phyloP scores from a whole-genome alignment of 2,113 vertebrate species.

The Petromus typicus region DNA sequence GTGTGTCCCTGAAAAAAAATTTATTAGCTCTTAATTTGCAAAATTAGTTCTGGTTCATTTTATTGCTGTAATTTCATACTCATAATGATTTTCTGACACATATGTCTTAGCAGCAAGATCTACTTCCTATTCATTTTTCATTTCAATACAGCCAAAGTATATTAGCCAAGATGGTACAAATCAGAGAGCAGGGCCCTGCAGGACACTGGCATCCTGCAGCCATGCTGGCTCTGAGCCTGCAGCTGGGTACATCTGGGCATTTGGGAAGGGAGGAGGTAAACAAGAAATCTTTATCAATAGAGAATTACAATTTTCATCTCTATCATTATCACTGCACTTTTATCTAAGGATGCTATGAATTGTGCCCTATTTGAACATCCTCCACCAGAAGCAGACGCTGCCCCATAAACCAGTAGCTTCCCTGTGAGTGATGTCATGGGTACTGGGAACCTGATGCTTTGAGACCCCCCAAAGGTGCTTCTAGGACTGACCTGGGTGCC shows the following conservation, averaged over 20 bases:
- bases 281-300: background rate
- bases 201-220: background rate
- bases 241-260: background rate
- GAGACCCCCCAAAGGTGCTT: background rate
- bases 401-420: background rate
- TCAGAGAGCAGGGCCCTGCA: background rate
- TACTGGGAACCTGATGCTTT: fast-evolving
- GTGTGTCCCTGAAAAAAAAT: constrained; percentile 67
- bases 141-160: constrained; percentile 72
- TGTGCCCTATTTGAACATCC: background rate
- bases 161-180: constrained; percentile 67
- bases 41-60: constrained; percentile 84
- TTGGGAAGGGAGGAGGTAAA: background rate
- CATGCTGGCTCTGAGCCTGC: background rate
- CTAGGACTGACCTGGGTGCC: background rate
- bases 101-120: constrained; percentile 82
- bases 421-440: fast-evolving
- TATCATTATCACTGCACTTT: background rate
- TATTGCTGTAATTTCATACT: constrained; percentile 83
- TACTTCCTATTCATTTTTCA: constrained; percentile 80
- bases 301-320: background rate
- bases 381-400: background rate
- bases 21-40: constrained; percentile 82
- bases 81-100: constrained; percentile 86
- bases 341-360: background rate